These are phyloP conservation scores for Butorides virescens DNA, from an alignment of 2,113 vertebrate genomes.

Conservation along the genomic window DNA sequence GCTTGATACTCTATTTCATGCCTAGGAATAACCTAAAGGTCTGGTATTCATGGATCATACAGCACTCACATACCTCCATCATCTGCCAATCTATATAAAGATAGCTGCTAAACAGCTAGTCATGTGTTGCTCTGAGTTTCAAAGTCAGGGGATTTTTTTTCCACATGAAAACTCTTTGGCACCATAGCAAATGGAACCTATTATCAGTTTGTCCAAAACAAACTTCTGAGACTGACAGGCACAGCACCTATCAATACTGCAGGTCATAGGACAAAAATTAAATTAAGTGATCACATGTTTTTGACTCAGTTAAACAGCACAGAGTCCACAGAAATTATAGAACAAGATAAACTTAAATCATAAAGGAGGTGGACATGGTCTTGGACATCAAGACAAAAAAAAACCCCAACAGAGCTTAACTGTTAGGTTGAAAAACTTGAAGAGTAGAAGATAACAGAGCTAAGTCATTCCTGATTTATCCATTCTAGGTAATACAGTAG, in stretches of 20 bases:
- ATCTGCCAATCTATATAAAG: neutral
- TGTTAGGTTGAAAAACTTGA: neutral
- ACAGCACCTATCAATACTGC: neutral
- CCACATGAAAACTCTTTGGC: neutral
- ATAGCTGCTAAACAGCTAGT: neutral
- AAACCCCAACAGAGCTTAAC: neutral
- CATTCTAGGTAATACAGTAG: neutral
- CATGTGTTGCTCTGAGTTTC: neutral
- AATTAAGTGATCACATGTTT: neutral
- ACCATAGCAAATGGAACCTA: neutral
- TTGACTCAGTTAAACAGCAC: neutral
- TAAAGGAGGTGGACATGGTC: neutral
- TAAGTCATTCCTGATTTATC: neutral
- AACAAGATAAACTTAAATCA: neutral
- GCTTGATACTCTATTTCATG: neutral
- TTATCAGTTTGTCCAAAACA: neutral
- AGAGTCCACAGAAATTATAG: neutral
- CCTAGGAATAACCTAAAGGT: neutral
- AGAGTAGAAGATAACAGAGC: neutral
- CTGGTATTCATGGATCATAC: neutral
- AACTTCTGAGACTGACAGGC: neutral
- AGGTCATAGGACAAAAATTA: neutral
- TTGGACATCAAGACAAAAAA: neutral
- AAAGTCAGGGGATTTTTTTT: neutral
- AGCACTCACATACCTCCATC: neutral